Percentiles rank a stretch among this genome's conserved stretches.
Conservation (phyloP, 64 coral and sea anemone species). For the Dendrophyllia cribrosa region DNA sequence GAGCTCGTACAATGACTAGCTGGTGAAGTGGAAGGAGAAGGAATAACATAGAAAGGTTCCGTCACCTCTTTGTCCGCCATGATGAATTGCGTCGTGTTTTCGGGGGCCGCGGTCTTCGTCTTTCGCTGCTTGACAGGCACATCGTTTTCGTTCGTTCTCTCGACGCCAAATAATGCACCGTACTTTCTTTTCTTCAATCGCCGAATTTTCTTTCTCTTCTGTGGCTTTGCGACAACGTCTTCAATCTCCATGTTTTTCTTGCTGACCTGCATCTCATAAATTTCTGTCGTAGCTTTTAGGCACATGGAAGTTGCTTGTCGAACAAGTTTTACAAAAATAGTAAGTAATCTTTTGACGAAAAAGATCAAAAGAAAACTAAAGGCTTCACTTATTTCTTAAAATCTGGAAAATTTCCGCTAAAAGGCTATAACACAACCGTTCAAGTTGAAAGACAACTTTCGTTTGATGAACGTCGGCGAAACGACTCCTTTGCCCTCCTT, state of each 20-base stretch:
- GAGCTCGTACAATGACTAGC: constrained; percentile 49
- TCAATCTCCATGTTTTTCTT: constrained; percentile 54
- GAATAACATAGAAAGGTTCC: constrained; percentile 71
- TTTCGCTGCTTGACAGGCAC: constrained; percentile 69
- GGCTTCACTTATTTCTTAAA: not conserved
- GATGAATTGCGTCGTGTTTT: constrained; percentile 98
- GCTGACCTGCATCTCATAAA: constrained; percentile 3
- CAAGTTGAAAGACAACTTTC: not conserved
- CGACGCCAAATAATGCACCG: constrained; percentile 11
- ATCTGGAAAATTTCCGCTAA: not conserved
- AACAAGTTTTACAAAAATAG: not conserved
- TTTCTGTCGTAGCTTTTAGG: constrained; percentile 2
- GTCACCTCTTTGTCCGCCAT: constrained; percentile 89
- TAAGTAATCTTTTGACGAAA: not conserved
- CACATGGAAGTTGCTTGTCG: constrained; percentile 20
- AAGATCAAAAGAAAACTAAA: constrained; percentile 26
- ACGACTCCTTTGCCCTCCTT: not conserved
- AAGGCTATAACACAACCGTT: too few species aligned
- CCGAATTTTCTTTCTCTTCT: constrained; percentile 83
- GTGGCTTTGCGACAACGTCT: constrained; percentile 35
- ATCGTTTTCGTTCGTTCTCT: not conserved
- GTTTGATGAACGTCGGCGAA: not conserved
- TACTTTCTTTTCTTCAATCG: constrained; percentile 85
- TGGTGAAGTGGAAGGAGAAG: constrained; percentile 54
- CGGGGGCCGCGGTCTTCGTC: constrained; percentile 80